Evolutionary conservation across 2,113 vertebrate species (phyloP), one percentile per base, ranked within the genome.

Genomic region (Mesitornis unicolor): DNA sequence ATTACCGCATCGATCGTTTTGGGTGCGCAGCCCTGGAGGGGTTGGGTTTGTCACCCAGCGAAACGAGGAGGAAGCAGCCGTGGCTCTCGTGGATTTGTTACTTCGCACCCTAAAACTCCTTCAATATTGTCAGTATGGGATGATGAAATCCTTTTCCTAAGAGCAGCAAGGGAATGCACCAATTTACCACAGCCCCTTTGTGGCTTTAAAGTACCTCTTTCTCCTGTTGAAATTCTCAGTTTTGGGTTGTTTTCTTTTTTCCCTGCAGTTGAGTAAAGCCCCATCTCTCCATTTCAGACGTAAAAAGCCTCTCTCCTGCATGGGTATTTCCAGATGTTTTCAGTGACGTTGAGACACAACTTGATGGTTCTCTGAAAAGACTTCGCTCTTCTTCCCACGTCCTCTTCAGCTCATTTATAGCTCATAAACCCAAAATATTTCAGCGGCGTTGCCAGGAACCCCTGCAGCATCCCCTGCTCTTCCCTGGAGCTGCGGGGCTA

Each of bases 31-130:
- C 42, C 24, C 10, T 4, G 2, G 71, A 13, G 38, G 6, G 7
- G 9, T 10, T 9, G 1, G 13, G 22, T 16, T 2, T 2, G 20
- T 10, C 31, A 2, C 13, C 51, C 40, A 8, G 75, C 38, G 19
- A 20, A 42, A 24, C 0, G 29, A 29, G 42, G 69, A 18, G 67
- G 19, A 38, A 25, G 8, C n/a, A 25, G 35, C 15, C 6, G 1
- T 11, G 42, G 19, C 6, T 20, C 69, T 40, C 1, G 0, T 5
- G 42, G 51, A 33, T 60, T 1, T 36, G 0, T 48, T 13, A 18
- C 56, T 73, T 19, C 42, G 3, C 11, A 25, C 26, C 82, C 83
- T 59, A 9, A 50, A 90, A 24, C 36, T 35, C 1, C 50, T 57
- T n/a, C n/a, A n/a, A n/a, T n/a, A n/a, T 59, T 11, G 18, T 33